A percentile compares a stretch with the other conserved stretches of the same genome.
Conservation (phyloP, 2,888 invertebrate genomes). For the Acleris emargana region DNA sequence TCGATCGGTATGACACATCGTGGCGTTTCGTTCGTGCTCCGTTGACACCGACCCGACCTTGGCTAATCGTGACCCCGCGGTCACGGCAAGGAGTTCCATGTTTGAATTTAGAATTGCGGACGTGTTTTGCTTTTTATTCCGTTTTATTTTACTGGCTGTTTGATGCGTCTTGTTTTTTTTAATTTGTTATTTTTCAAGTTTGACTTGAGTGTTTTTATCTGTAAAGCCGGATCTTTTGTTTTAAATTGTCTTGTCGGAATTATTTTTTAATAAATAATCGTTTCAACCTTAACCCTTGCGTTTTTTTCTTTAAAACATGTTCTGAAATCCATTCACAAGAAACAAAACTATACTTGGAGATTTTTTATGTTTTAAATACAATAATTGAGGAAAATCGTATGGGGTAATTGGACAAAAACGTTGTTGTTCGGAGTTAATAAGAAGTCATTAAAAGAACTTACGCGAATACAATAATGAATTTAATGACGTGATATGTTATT, state of each 20-base stretch:
- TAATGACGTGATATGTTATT: constrained; percentile 12
- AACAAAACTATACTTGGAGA: background rate
- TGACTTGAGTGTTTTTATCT: background rate
- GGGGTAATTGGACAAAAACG: constrained; percentile 26
- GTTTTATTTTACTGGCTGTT: constrained; percentile 5
- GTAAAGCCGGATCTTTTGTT: background rate
- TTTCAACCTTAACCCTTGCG: constrained; percentile 1
- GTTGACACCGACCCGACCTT: constrained; percentile 44
- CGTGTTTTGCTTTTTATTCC: constrained; percentile 14
- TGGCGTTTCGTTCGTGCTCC: constrained; percentile 44
- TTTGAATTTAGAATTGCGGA: constrained; percentile 33
- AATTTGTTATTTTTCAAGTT: background rate
- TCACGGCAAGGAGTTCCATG: constrained; percentile 40
- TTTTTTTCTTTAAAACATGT: constrained; percentile 2
- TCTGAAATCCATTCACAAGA: constrained; percentile 4
- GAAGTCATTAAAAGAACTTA: constrained; percentile 33
- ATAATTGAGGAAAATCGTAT: constrained; percentile 33
- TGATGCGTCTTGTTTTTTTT: background rate
- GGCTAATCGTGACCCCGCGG: constrained; percentile 42
- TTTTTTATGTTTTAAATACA: constrained; percentile 25
- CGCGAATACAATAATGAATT: constrained; percentile 15
- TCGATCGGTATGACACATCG: constrained; percentile 41
- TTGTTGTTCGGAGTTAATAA: constrained; percentile 25
- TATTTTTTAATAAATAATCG: background rate
- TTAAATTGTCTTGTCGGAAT: background rate